These are phyloP conservation scores for Oppia nitens DNA, from an alignment of 1,140 invertebrate genomes.

Conservation along the genomic window DNA sequence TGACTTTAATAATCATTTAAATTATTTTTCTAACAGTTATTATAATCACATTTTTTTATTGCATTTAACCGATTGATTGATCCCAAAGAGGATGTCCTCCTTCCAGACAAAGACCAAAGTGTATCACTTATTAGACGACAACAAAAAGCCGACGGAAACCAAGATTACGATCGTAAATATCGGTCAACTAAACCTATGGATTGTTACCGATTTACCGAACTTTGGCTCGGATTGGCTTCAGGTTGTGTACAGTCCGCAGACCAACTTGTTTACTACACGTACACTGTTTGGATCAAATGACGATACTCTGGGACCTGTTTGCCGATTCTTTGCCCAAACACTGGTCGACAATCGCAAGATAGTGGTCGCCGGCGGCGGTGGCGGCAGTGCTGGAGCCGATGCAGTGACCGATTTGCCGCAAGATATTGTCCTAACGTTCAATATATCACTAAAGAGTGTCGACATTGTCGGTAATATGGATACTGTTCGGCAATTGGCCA, in stretches of 20 bases:
- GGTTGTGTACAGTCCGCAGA: not conserved
- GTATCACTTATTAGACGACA: too few species aligned
- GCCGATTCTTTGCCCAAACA: not conserved
- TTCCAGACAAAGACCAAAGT: too few species aligned
- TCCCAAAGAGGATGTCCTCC: too few species aligned
- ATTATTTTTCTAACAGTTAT: too few species aligned
- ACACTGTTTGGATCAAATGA: not conserved
- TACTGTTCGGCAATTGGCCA: not conserved
- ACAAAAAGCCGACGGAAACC: too few species aligned
- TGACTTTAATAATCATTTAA: too few species aligned
- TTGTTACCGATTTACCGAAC: not conserved
- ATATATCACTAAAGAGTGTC: not conserved
- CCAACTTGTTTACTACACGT: not conserved
- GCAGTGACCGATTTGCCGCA: not conserved
- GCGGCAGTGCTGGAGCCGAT: not conserved
- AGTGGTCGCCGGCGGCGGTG: too few species aligned
- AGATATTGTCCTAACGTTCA: not conserved
- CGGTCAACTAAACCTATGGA: not conserved
- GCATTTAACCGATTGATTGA: too few species aligned
- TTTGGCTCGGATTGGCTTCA: not conserved
- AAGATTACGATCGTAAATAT: not conserved
- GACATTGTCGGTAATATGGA: too few species aligned
- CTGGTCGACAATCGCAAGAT: not conserved
- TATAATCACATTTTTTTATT: too few species aligned
- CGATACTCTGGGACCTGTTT: not conserved